These are phyloP conservation scores for Crocuta crocuta DNA, from an alignment of 2,113 vertebrate genomes.

Conservation along the genomic window DNA sequence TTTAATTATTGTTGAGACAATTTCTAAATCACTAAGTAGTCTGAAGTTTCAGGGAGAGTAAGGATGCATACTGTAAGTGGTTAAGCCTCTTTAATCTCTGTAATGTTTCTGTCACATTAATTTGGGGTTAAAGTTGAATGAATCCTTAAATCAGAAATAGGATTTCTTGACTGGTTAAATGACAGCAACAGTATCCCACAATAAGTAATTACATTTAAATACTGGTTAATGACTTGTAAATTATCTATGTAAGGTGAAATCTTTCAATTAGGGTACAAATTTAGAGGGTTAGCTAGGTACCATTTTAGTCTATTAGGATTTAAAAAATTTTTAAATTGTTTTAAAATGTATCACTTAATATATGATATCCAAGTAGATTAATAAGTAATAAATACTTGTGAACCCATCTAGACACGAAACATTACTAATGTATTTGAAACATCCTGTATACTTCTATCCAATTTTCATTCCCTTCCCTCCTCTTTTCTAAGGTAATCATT, in stretches of 20 bases:
- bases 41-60: neutral
- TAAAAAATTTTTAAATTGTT: neutral
- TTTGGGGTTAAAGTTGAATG: slow-evolving; percentile 41
- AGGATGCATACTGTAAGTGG: neutral
- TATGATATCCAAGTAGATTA: neutral
- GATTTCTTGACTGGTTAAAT: slow-evolving; percentile 43
- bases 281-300: neutral
- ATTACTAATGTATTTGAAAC: neutral
- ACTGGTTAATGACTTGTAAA: slow-evolving; percentile 14
- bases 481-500: neutral
- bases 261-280: slow-evolving; percentile 34
- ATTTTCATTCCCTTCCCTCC: neutral
- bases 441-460: neutral
- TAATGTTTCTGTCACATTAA: slow-evolving; percentile 48
- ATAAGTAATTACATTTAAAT: slow-evolving; percentile 34
- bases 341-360: neutral
- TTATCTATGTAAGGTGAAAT: slow-evolving; percentile 44
- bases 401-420: neutral
- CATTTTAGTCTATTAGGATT: neutral
- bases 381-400: neutral
- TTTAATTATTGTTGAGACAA: slow-evolving; percentile 59
- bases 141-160: slow-evolving; percentile 43
- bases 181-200: neutral
- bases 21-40: slow-evolving; percentile 42
- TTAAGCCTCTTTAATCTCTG: neutral